phyloP scores from a whole-genome alignment of 2,888 invertebrate genomes.

The Hesperia comma region DNA sequence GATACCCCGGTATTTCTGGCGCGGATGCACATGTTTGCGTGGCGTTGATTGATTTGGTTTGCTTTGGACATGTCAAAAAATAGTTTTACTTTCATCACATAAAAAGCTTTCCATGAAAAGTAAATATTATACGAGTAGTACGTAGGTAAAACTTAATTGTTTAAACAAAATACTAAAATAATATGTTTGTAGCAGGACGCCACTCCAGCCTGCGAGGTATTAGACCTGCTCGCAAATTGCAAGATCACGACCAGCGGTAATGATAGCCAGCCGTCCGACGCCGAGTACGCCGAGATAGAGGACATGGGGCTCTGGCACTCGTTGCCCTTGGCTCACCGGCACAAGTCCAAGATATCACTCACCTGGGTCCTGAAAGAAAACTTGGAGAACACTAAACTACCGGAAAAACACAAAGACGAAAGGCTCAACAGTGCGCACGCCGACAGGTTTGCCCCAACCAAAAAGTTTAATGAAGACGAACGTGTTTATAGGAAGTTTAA shows the following conservation, averaged over 20 bases:
- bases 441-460: slow-evolving; percentile 48
- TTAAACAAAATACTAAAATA: slow-evolving; percentile 7
- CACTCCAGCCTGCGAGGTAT: slow-evolving; percentile 62
- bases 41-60: neutral
- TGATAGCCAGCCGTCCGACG: slow-evolving; percentile 57
- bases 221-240: slow-evolving; percentile 75
- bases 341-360: slow-evolving; percentile 87
- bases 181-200: slow-evolving; percentile 53
- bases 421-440: slow-evolving; percentile 35
- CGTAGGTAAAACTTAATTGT: too few relatives aligned
- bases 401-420: slow-evolving; percentile 53
- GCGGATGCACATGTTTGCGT: neutral
- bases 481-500: slow-evolving; percentile 59
- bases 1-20: neutral
- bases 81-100: too few relatives aligned
- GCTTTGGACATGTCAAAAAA: too few relatives aligned
- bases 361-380: slow-evolving; percentile 90
- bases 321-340: slow-evolving; percentile 71
- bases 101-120: too few relatives aligned
- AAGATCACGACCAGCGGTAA: slow-evolving; percentile 54
- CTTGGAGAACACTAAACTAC: slow-evolving; percentile 69
- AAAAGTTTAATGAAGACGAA: slow-evolving; percentile 56
- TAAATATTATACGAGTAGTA: too few relatives aligned
- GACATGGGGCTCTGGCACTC: slow-evolving; percentile 82
- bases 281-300: slow-evolving; percentile 72